A percentile compares a stretch with the other conserved stretches of the same genome.
Conservation (phyloP, 2,888 invertebrate genomes). For the Torymus aiolomorphi region DNA sequence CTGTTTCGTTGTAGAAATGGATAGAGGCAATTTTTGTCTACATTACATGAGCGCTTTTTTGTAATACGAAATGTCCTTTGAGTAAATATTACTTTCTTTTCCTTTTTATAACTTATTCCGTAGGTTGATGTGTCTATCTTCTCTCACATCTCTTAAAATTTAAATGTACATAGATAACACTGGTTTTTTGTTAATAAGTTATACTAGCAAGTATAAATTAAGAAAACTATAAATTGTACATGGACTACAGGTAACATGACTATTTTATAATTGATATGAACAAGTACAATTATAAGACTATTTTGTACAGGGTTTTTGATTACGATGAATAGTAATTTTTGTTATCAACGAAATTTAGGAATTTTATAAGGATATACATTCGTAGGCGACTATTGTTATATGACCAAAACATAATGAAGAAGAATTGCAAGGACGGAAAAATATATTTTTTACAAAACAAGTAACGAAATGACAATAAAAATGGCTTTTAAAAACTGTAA, state of each 20-base stretch:
- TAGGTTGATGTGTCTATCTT: slow-evolving; percentile 11
- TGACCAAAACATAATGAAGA: neutral
- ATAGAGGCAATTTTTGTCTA: slow-evolving; percentile 39
- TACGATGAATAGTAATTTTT: slow-evolving; percentile 19
- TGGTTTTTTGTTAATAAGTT: slow-evolving; percentile 14
- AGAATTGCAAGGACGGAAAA: neutral
- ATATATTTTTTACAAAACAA: slow-evolving; percentile 22
- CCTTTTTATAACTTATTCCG: too few relatives aligned
- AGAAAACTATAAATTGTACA: neutral
- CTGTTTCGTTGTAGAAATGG: slow-evolving; percentile 58
- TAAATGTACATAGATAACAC: slow-evolving; percentile 18
- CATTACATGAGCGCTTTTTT: slow-evolving; percentile 12
- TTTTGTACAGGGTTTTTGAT: slow-evolving; percentile 40
- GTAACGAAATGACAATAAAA: slow-evolving; percentile 23
- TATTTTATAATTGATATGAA: slow-evolving; percentile 6
- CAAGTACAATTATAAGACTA: slow-evolving; percentile 8
- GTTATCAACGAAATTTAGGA: slow-evolving; percentile 5
- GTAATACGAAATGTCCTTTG: slow-evolving; percentile 1
- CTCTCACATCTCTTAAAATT: slow-evolving; percentile 24
- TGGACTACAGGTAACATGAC: slow-evolving; percentile 2
- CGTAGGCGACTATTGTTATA: neutral
- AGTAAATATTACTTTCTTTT: neutral
- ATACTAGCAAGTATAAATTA: neutral
- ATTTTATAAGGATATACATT: slow-evolving; percentile 17
- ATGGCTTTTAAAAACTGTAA: neutral